These are phyloP conservation scores for Rhynchopsitta pachyrhyncha DNA, from an alignment of 2,113 vertebrate species.

Conservation along the genomic window DNA sequence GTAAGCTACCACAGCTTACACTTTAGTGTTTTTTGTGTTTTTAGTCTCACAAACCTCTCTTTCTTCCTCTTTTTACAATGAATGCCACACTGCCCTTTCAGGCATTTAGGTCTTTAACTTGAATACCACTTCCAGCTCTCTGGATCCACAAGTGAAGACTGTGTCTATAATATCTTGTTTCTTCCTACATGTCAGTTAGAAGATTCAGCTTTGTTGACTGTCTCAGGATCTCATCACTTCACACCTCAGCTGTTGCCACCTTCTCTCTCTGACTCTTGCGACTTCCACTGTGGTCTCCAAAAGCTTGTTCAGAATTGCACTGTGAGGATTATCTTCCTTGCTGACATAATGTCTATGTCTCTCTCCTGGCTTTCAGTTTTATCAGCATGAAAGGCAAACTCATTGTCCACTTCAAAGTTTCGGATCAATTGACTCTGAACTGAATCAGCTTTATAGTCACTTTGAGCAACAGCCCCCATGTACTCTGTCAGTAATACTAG, in stretches of 20 bases:
- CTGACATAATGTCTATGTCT: slow-evolving; percentile 15
- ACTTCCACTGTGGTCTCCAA: neutral
- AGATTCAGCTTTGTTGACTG: neutral
- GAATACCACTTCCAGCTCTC: neutral
- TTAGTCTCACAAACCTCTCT: neutral
- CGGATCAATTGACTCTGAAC: neutral
- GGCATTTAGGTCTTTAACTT: neutral
- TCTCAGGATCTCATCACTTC: neutral
- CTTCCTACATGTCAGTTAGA: neutral
- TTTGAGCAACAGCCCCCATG: neutral
- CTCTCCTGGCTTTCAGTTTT: slow-evolving; percentile 6
- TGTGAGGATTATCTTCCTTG: slow-evolving; percentile 26
- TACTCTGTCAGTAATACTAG: neutral
- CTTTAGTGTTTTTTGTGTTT: neutral
- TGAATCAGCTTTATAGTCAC: neutral
- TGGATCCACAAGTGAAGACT: neutral
- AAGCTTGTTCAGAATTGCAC: neutral
- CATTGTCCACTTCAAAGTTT: slow-evolving; percentile 29
- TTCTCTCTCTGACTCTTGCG: neutral
- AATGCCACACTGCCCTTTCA: neutral
- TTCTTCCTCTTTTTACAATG: neutral
- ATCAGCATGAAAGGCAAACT: slow-evolving; percentile 19
- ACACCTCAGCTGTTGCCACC: neutral
- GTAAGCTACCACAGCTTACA: neutral
- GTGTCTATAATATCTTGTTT: neutral